These are phyloP conservation scores for Bucorvus abyssinicus DNA, from an alignment of 2,797 vertebrate species.

Conservation along the genomic window DNA sequence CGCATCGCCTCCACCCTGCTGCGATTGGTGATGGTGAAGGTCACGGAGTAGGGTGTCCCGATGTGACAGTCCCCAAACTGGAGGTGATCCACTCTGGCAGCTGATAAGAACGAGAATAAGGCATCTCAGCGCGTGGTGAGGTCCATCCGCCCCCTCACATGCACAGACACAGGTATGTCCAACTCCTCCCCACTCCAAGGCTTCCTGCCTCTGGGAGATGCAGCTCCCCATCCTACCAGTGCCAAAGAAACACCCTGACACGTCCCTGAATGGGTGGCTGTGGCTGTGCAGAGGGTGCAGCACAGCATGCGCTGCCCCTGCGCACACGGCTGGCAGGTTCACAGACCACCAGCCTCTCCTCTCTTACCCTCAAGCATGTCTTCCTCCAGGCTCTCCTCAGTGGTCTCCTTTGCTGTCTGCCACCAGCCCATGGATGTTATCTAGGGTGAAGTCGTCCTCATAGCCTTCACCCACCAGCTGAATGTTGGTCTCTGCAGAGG, in stretches of 20 bases:
- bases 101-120: constrained; percentile 57
- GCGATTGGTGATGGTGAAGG: constrained; percentile 87
- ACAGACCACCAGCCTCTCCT: not conserved
- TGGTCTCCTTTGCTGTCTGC: not conserved
- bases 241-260: not conserved
- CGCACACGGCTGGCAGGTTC: fast-evolving
- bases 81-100: constrained; percentile 73
- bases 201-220: not conserved
- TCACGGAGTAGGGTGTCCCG: constrained; percentile 67
- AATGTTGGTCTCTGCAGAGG: constrained; percentile 76
- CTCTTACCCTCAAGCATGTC: constrained; percentile 68
- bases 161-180: fast-evolving
- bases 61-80: constrained; percentile 85
- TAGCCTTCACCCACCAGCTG: constrained; percentile 83
- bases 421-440: constrained; percentile 74
- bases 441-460: constrained; percentile 81
- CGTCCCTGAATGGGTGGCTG: fast-evolving
- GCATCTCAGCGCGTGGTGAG: not conserved
- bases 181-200: not conserved
- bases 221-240: not conserved
- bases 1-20: constrained; percentile 75
- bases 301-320: not conserved
- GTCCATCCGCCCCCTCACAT: fast-evolving
- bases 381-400: constrained; percentile 13
- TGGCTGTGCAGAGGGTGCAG: not conserved